These are phyloP conservation scores for Apus apus DNA, from an alignment of 2,113 vertebrate genomes.

Conservation along the genomic window DNA sequence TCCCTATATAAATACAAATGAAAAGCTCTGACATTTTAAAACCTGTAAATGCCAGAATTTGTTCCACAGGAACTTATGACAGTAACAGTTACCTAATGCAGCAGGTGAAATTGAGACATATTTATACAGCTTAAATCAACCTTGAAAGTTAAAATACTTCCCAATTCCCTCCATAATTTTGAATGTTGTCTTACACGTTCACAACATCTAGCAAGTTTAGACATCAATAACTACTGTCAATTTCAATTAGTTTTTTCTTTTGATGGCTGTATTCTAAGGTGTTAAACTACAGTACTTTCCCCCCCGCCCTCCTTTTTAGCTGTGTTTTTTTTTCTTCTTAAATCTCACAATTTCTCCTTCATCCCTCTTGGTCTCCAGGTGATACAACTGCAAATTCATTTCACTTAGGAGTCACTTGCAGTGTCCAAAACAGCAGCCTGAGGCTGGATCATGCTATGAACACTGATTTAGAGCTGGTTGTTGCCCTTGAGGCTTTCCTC, in stretches of 20 bases:
- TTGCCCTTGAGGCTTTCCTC: neutral
- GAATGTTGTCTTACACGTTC: neutral
- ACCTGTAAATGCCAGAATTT: neutral
- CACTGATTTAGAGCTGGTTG: neutral
- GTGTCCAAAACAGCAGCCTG: neutral
- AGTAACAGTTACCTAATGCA: neutral
- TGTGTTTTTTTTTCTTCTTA: neutral
- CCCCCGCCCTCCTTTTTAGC: neutral
- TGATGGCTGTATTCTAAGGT: neutral
- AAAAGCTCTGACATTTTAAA: neutral
- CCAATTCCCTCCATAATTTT: conserved; percentile 24
- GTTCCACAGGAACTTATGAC: neutral
- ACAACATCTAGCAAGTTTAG: neutral
- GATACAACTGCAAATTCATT: neutral
- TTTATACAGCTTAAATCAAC: conserved; percentile 23
- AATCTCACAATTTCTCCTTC: neutral
- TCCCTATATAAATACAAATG: neutral
- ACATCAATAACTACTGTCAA: neutral
- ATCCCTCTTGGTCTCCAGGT: neutral
- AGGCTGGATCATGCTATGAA: neutral
- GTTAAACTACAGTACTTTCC: neutral
- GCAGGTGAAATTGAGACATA: conserved; percentile 14
- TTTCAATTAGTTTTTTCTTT: neutral
- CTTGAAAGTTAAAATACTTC: conserved; percentile 3
- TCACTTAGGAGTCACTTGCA: neutral